Evolutionary conservation across 2,113 vertebrate species (phyloP), one percentile per base, ranked within the genome.

Genomic region (Alligator sinensis): DNA sequence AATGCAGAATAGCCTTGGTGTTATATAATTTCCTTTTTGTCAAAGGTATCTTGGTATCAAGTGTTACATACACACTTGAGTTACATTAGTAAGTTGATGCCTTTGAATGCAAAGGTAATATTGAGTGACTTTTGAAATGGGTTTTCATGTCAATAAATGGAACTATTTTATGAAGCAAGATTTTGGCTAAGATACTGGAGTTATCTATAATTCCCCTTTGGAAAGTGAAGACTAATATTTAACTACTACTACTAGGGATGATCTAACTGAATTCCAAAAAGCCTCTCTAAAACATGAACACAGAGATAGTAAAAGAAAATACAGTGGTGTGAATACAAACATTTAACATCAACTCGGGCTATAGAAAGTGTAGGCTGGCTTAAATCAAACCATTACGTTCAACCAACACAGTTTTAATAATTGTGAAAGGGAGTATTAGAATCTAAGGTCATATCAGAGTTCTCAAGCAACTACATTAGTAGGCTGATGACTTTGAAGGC

Each of bases 321-420:
- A 34, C 5, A 57, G 17, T 62, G 70, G 83, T 86, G 22, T 75
- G 0, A 57, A 3, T 25, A 24, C 79, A 0, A 0, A 17, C 47
- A 47, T 54, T 30, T 90, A 7, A 70, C 6, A 86, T 87, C 86
- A 58, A 68, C 88, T 21, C n/a, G 64, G 5, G 11, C 58, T 57
- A 16, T 4, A 62, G 34, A 27, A 81, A 87, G 2, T 68, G 13
- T 86, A 9, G 27, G 57, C 6, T 11, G 80, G 10, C 15, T 10
- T 12, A 57, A 72, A 12, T 22, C 5, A 4, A 63, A 14, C 55
- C 30, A 70, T 68, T 17, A 91, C 74, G 59, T 22, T 10, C 6
- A 58, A 77, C 70, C 11, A 87, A 80, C 4, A 16, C 63, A 19
- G 1, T 30, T 9, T 19, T 83, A 47, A 87, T 21, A 22, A 70